Conservation (phyloP, 2,113 vertebrate species). For the Pandion haliaetus region DNA sequence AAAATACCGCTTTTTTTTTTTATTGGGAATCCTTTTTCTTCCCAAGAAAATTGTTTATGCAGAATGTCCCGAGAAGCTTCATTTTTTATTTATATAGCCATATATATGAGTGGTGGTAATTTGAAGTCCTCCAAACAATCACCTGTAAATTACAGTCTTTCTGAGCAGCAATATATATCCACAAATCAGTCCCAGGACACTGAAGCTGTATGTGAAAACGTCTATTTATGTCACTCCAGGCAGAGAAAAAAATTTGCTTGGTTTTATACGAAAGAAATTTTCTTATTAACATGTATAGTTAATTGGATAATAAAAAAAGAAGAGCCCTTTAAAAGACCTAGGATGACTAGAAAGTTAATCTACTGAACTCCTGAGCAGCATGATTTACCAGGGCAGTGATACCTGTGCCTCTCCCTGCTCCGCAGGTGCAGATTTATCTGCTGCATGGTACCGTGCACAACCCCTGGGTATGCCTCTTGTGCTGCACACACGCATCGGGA, state of each 20-base stretch:
- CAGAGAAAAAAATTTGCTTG: neutral
- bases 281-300: slow-evolving; percentile 56
- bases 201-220: neutral
- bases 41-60: slow-evolving; percentile 64
- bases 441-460: neutral
- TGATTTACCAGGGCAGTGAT: neutral
- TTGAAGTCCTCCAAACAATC: slow-evolving; percentile 67
- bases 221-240: slow-evolving; percentile 41
- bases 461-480: neutral
- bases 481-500: rapidly evolving
- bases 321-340: neutral
- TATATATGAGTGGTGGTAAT: slow-evolving; percentile 60
- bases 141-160: slow-evolving; percentile 64
- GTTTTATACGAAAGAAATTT: slow-evolving; percentile 37
- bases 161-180: slow-evolving; percentile 41
- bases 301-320: slow-evolving; percentile 61
- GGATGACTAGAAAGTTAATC: slow-evolving; percentile 31
- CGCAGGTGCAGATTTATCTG: neutral
- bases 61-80: slow-evolving; percentile 56
- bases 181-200: slow-evolving; percentile 56
- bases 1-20: slow-evolving; percentile 11
- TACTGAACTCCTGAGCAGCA: neutral
- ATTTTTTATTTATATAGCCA: slow-evolving; percentile 66
- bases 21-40: slow-evolving; percentile 58
- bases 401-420: neutral